A percentile compares a stretch with the other conserved stretches of the same genome.
Evolutionary conservation across 2,113 vertebrate species (phyloP).

Genomic region (Microtus richardsoni): DNA sequence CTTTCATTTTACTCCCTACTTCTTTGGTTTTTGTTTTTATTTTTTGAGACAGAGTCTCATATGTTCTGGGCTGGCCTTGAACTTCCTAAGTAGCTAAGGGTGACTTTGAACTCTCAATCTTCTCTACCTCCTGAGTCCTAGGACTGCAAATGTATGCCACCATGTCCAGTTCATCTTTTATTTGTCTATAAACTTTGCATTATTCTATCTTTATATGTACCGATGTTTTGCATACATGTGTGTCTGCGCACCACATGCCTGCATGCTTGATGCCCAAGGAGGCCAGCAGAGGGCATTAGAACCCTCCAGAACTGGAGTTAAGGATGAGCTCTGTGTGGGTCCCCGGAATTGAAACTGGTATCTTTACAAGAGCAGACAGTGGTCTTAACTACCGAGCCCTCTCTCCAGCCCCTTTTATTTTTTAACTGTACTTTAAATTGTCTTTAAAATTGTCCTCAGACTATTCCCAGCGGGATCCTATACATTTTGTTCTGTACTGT

Average conservation of each 20-base stretch:
- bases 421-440: neutral
- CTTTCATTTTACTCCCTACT: neutral
- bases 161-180: neutral
- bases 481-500: neutral
- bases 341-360: neutral
- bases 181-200: neutral
- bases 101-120: neutral
- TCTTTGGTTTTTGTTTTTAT: neutral
- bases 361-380: neutral
- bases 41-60: neutral
- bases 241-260: neutral
- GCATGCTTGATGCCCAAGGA: neutral
- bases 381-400: neutral
- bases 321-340: neutral
- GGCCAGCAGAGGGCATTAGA: neutral
- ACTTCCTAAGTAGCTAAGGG: neutral
- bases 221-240: neutral
- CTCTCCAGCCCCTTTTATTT: neutral
- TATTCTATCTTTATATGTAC: neutral
- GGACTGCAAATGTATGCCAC: neutral
- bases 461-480: neutral
- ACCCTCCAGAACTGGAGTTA: neutral
- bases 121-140: neutral
- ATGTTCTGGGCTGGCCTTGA: neutral
- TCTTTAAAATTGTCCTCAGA: neutral